Evolutionary conservation across 2,888 invertebrate species (phyloP), one percentile per base, ranked within the genome.

Genomic region (Tridacna gigas): DNA sequence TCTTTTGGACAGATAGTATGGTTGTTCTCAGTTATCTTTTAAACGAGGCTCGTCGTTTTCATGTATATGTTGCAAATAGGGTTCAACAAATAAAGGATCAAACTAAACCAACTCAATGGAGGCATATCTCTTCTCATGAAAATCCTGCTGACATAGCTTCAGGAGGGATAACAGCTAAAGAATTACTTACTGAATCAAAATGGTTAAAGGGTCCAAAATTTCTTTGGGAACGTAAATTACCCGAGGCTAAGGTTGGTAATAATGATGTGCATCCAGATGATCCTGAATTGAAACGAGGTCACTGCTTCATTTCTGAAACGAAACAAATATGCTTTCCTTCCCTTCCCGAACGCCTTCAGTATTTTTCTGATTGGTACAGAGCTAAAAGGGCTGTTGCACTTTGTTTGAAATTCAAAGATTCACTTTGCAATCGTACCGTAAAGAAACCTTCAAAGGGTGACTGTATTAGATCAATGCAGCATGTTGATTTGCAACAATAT

Each of bases 1-100:
- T 73, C 26, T 90, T 83, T 69, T 89, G 84, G 88, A 89, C 88
- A 26, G 90, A 90, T 73, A 81, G 78, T 12, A 71, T 67, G 25
- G 85, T 89, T 2, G 89, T 90, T 12, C 77, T 89, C 13, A 86
- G 88, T 18, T 90, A 90, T 67, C 65, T n/a, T 37, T 60, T 20
- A 12, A 65, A 65, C 25, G 65, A 65, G 11, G 65, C 65, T 65
- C 20, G 65, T 20, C 65, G 65, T 65, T 65, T 65, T 65, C 65
- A 65, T 65, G 65, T 65, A 12, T 65, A 22, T 65, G 65, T 65
- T 65, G 65, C 65, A 12, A 65, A 65, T n/a, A 65, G 65, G n/a
- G 25, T 65, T 65, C 65, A 65, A n/a, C 65, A 65, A n/a, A 65
- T 65, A 65, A 65, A n/a, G n/a, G 65, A 65, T 12, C 65, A 25